phyloP scores from a whole-genome alignment of 1,140 invertebrate species.

The Listronotus bonariensis region DNA sequence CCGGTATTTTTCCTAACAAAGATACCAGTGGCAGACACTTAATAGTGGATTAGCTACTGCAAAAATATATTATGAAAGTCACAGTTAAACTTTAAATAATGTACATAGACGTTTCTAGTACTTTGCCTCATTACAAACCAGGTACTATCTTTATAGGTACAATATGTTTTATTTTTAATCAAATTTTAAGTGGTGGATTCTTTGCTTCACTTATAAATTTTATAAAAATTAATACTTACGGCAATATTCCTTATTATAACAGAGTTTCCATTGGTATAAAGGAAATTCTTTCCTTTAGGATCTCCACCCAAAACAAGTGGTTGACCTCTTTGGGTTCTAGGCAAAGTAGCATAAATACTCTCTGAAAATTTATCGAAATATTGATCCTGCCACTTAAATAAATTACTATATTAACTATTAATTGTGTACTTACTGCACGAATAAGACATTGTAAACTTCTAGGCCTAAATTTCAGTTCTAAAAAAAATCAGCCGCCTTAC shows the following conservation, averaged over 20 bases:
- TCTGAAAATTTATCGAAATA: constrained; percentile 63
- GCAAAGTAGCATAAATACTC: constrained; percentile 89
- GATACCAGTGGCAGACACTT: too few relatives aligned
- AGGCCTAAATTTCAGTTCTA: background rate
- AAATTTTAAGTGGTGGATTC: too few relatives aligned
- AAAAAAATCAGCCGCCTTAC: constrained; percentile 10
- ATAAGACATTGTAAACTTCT: constrained; percentile 41
- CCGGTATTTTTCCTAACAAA: too few relatives aligned
- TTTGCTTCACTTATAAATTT: background rate
- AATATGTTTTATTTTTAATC: too few relatives aligned
- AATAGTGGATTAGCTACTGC: too few relatives aligned
- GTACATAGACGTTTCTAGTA: too few relatives aligned
- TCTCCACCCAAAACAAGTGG: constrained; percentile 92
- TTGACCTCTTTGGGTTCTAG: constrained; percentile 88
- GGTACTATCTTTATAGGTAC: too few relatives aligned
- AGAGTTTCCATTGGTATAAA: constrained; percentile 97
- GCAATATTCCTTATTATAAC: constrained; percentile 97
- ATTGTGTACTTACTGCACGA: constrained; percentile 40
- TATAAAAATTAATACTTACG: constrained; percentile 61
- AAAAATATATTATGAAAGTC: too few relatives aligned
- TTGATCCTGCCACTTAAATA: background rate
- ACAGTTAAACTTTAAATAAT: too few relatives aligned
- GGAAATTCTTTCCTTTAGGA: constrained; percentile 96
- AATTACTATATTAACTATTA: background rate
- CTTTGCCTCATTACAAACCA: too few relatives aligned